Conservation (phyloP, 2,888 invertebrate genomes). For the Mythimna vitellina region DNA sequence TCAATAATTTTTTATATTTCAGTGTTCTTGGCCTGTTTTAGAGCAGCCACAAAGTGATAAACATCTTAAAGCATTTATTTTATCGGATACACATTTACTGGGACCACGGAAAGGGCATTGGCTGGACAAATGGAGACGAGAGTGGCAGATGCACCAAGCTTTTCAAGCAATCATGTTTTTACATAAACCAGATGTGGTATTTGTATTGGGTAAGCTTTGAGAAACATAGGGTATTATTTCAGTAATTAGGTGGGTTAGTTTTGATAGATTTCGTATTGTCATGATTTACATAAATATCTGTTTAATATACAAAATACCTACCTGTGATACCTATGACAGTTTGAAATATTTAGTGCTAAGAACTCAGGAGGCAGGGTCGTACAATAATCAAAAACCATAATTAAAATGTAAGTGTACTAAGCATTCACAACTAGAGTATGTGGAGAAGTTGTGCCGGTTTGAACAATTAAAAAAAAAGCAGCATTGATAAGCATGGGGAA, state of each 20-base stretch:
- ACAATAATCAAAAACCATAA: too few relatives aligned
- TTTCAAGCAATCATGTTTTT: conserved; percentile 96
- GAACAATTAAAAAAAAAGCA: too few relatives aligned
- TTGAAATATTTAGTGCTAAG: too few relatives aligned
- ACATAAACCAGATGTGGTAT: conserved; percentile 96
- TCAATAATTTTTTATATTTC: conserved; percentile 32
- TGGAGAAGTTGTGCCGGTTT: too few relatives aligned
- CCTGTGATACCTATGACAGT: too few relatives aligned
- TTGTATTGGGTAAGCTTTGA: conserved; percentile 94
- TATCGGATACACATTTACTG: conserved; percentile 98
- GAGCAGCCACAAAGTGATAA: conserved; percentile 66
- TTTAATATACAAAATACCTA: background rate
- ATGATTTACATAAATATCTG: background rate
- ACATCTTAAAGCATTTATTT: conserved; percentile 93
- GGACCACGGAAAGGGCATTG: conserved; percentile 97
- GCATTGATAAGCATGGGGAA: too few relatives aligned
- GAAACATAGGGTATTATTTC: background rate
- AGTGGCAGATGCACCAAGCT: conserved; percentile 99
- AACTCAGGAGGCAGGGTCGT: too few relatives aligned
- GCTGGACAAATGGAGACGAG: conserved; percentile 98
- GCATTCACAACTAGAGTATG: too few relatives aligned
- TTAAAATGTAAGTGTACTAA: too few relatives aligned
- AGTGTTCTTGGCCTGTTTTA: conserved; percentile 94
- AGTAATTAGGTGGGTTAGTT: background rate
- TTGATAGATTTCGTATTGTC: background rate